phyloP scores from a whole-genome alignment of 2,888 invertebrate genomes.

The Bursaphelenchus okinawaensis region DNA sequence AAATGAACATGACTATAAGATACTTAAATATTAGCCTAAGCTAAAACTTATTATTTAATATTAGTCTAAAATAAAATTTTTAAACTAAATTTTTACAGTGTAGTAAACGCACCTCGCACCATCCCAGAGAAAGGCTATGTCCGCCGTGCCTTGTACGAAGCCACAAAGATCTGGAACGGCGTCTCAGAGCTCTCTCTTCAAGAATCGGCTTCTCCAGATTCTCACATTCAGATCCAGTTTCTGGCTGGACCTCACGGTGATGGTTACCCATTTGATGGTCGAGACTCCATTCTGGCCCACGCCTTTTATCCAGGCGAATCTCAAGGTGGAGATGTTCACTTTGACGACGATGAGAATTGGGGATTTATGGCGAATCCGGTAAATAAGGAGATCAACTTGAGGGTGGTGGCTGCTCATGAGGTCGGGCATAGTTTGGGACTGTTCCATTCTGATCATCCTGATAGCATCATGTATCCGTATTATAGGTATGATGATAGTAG shows the following conservation, averaged over 20 bases:
- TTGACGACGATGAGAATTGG: constrained; percentile 32
- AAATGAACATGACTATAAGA: no score
- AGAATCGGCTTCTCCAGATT: constrained; percentile 62
- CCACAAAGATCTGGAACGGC: constrained; percentile 67
- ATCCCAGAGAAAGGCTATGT: constrained; percentile 14
- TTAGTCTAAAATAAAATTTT: background rate
- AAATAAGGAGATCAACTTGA: constrained; percentile 26
- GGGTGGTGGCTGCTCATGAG: constrained; percentile 54
- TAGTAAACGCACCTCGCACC: constrained; percentile 14
- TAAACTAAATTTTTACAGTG: constrained; percentile 9
- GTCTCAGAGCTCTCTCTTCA: constrained; percentile 59
- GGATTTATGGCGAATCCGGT: constrained; percentile 5
- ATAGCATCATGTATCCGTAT: constrained; percentile 36
- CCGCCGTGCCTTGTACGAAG: constrained; percentile 63
- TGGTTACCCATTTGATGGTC: constrained; percentile 30
- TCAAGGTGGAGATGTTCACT: constrained; percentile 34
- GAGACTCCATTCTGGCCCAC: constrained; percentile 27
- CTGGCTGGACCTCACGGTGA: constrained; percentile 57
- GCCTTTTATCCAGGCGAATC: constrained; percentile 42
- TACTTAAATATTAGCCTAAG: no score
- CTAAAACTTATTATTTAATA: no score
- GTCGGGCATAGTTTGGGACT: constrained; percentile 38
- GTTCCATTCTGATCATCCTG: constrained; percentile 22
- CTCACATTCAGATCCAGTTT: constrained; percentile 72
- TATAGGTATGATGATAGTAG: constrained; percentile 42